Percentiles rank a stretch among this genome's conserved stretches.
phyloP scores from a whole-genome alignment of 1,140 invertebrate genomes.

The Scaptodrosophila lebanonensis region DNA sequence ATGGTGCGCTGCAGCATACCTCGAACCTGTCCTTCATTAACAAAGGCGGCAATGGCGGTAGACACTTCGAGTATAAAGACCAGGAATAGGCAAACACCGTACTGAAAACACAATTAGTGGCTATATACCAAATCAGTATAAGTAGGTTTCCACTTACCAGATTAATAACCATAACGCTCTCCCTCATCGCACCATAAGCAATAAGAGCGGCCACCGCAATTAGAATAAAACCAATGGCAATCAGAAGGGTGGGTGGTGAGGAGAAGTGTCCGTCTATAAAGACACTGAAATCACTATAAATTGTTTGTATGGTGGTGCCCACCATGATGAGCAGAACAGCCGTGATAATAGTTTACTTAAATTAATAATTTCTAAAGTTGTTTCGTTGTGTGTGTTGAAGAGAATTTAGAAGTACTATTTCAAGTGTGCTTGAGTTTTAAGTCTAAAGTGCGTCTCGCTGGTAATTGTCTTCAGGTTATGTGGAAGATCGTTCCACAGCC shows the following conservation, averaged over 20 bases:
- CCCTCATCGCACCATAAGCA: conserved; percentile 88
- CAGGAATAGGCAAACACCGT: conserved; percentile 86
- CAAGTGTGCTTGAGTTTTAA: too few relatives aligned
- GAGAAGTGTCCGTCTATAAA: conserved; percentile 84
- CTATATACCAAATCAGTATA: not conserved
- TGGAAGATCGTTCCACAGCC: too few relatives aligned
- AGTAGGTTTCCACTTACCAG: conserved; percentile 79
- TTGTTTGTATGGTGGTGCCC: conserved; percentile 85
- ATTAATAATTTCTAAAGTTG: too few relatives aligned
- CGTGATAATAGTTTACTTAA: too few relatives aligned
- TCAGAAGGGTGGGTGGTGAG: conserved; percentile 85
- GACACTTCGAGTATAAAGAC: conserved; percentile 90
- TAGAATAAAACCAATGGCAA: conserved; percentile 86
- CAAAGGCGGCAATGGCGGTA: conserved; percentile 88
- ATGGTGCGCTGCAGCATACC: conserved; percentile 80
- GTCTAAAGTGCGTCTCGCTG: too few relatives aligned
- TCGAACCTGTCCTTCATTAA: conserved; percentile 82
- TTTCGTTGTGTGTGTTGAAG: too few relatives aligned
- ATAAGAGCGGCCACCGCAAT: conserved; percentile 89
- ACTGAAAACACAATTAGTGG: conserved; percentile 82
- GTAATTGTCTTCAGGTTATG: too few relatives aligned
- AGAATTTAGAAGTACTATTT: too few relatives aligned
- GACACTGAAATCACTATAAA: conserved; percentile 85
- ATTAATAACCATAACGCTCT: conserved; percentile 89
- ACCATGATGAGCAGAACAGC: conserved; percentile 86